A percentile compares a stretch with the other conserved stretches of the same genome.
phyloP scores from a whole-genome alignment of 2,113 vertebrate species.

The Caloenas nicobarica region DNA sequence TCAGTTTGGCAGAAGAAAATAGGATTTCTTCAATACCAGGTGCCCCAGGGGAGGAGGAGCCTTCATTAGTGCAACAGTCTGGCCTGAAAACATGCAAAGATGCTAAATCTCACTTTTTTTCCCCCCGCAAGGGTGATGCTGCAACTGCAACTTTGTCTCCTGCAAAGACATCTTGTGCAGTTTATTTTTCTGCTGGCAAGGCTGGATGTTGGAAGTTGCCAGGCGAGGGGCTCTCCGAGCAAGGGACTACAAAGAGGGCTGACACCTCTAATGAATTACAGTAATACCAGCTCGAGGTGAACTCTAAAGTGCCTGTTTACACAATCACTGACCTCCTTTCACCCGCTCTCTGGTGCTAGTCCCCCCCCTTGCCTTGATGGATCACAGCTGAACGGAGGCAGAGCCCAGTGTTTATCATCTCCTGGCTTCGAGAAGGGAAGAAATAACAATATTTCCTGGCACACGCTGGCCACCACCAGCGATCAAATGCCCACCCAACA shows the following conservation, averaged over 20 bases:
- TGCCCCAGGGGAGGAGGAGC: neutral
- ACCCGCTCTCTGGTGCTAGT: neutral
- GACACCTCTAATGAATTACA: conserved; percentile 68
- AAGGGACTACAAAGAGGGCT: conserved; percentile 43
- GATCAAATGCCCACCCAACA: neutral
- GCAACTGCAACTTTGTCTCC: neutral
- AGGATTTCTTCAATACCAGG: neutral
- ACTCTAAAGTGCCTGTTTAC: conserved; percentile 71
- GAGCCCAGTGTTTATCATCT: conserved; percentile 29
- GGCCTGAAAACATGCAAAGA: neutral
- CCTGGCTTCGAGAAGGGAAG: neutral
- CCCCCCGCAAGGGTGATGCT: neutral
- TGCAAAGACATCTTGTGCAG: fast-evolving
- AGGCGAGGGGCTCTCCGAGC: neutral
- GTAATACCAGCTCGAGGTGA: conserved; percentile 35
- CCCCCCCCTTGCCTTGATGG: conserved; percentile 11
- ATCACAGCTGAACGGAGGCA: conserved; percentile 62
- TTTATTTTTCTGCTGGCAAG: neutral
- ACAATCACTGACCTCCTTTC: conserved; percentile 60
- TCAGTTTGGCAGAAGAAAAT: neutral
- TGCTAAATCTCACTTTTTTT: neutral
- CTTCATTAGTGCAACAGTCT: neutral
- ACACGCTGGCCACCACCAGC: neutral
- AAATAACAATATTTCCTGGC: neutral
- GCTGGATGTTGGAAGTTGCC: neutral